These are phyloP conservation scores for Diadema setosum DNA, from an alignment of 35 echinoderm and acorn worm genomes.

Conservation along the genomic window DNA sequence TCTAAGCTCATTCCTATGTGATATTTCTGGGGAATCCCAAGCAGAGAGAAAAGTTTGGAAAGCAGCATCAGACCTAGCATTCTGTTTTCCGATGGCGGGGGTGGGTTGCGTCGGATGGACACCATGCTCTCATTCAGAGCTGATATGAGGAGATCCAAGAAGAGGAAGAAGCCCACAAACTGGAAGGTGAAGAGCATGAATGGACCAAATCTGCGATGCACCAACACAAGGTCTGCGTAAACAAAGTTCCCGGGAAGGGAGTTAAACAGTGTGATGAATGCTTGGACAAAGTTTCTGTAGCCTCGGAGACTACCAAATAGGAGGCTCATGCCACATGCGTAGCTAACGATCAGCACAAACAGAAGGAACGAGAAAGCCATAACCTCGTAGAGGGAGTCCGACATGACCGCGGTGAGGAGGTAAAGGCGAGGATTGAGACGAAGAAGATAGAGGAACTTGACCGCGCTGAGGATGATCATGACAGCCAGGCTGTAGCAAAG, in stretches of 20 bases:
- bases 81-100: neutral
- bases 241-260: constrained; percentile 63
- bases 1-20: too few species aligned
- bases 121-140: constrained; percentile 57
- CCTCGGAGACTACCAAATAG: constrained; percentile 25
- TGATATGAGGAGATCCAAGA: constrained; percentile 68
- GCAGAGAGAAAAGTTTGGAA: neutral
- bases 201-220: constrained; percentile 15
- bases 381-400: constrained; percentile 12
- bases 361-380: constrained; percentile 45
- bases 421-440: constrained; percentile 84
- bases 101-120: constrained; percentile 20
- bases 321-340: constrained; percentile 41
- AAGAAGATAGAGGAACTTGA: constrained; percentile 81
- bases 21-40: neutral
- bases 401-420: constrained; percentile 71
- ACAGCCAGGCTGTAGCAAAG: constrained; percentile 57
- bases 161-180: constrained; percentile 10
- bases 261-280: constrained; percentile 51
- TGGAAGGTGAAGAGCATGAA: constrained; percentile 53
- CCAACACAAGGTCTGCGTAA: neutral
- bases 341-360: constrained; percentile 30
- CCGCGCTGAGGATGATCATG: constrained; percentile 62
- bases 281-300: constrained; percentile 26
- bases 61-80: neutral